Base-by-base conservation (phyloP, 2,888 invertebrate species). In the Nemotelus nigrinus region DNA sequence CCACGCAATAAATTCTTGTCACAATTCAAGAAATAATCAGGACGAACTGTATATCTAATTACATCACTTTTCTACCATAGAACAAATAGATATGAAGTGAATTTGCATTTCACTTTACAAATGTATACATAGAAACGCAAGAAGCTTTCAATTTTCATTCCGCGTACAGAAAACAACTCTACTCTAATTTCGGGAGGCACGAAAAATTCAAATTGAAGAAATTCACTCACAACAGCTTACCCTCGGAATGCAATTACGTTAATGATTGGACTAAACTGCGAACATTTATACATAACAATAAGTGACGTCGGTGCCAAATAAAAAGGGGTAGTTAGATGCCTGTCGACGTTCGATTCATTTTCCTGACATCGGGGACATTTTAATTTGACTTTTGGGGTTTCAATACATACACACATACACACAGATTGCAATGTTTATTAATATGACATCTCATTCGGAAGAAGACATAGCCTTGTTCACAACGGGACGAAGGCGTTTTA, bases 231-330 rank as follows among this genome's bases (percentile, higher is more conserved):
- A 70, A 70, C 55, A 55, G 55, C 55, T 70, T 55, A 70, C 70
- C 70, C 70, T 70, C 55, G 70, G 53, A 70, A 70, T 70, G 10
- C 44, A 41, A 70, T 70, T 70, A 70, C 41, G 44, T 55, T 10
- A 70, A 70, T 70, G 70, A 70, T 70, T 70, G 70, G 70, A 53
- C 5, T 53, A 39, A 53, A 70, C 43, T 53, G 25, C 53, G 41
- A 41, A 44, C 55, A 70, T 70, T 70, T 70, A 70, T 70, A 55
- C 53, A 70, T 70, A 70, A 50, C 55, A 70, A 70, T 53, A 48
- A 55, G 50, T 55, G 4, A 43, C n/a, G n/a, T 8, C 43, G 55
- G 10, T 53, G 53, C 8, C 53, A 53, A 50, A 8, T 58, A 25
- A n/a, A 58, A 25, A 25, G n/a, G n/a, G n/a, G 25, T 25, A 58